Evolutionary conservation across 2,113 vertebrate genomes (phyloP).

Genomic region (Lutjanus erythropterus): DNA sequence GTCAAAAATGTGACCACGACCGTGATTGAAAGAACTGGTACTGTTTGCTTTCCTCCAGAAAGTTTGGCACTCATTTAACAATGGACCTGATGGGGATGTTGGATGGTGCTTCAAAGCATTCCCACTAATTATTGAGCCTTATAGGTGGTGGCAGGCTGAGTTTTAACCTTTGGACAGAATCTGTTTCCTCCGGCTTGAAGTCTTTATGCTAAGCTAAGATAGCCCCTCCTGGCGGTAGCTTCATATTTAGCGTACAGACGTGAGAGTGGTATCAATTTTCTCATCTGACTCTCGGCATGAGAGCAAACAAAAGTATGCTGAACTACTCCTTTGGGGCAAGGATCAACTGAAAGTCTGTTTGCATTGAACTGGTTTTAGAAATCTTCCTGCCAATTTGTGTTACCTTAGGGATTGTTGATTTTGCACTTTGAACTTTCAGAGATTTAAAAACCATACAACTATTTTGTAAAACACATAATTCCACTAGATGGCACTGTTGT

Average conservation of each 20-base stretch:
- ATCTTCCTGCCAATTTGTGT: neutral
- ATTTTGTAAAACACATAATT: neutral
- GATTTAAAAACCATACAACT: neutral
- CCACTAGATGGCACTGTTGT: slow-evolving; percentile 55
- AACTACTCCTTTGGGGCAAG: neutral
- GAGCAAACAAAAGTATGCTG: neutral
- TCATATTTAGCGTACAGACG: neutral
- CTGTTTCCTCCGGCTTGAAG: neutral
- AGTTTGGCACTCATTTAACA: too few relatives aligned
- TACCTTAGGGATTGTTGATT: neutral
- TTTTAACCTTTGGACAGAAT: neutral
- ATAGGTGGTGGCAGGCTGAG: neutral
- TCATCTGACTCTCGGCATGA: neutral
- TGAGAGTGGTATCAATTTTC: neutral
- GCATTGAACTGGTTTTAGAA: too few relatives aligned
- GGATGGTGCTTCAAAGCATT: too few relatives aligned
- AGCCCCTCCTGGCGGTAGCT: neutral
- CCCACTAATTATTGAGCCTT: neutral
- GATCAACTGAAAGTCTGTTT: neutral
- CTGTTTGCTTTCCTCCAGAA: too few relatives aligned
- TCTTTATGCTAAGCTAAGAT: neutral
- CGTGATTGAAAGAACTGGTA: too few relatives aligned
- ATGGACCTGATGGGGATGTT: too few relatives aligned
- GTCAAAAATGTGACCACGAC: too few relatives aligned
- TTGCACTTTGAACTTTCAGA: neutral